These are phyloP conservation scores for Melipona beecheii DNA, from an alignment of 2,888 invertebrate genomes.

Conservation along the genomic window DNA sequence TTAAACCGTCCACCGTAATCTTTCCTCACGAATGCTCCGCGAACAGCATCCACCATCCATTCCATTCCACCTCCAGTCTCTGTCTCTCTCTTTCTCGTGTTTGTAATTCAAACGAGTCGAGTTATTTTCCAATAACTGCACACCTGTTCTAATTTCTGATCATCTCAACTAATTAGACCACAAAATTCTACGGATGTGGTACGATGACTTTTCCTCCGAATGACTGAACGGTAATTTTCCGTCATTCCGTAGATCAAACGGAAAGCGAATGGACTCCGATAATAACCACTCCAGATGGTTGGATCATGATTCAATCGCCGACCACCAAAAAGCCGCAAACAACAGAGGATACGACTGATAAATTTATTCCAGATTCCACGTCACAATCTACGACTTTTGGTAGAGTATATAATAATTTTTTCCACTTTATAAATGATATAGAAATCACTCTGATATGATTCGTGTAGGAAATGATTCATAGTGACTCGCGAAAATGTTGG, in stretches of 20 bases:
- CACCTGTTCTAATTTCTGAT: slow-evolving; percentile 35
- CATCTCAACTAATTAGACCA: too few species aligned
- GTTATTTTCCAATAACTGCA: slow-evolving; percentile 59
- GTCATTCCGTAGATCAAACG: slow-evolving; percentile 80
- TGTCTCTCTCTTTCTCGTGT: slow-evolving; percentile 6
- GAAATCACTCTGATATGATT: neutral
- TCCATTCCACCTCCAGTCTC: slow-evolving; percentile 25
- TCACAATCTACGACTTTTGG: slow-evolving; percentile 70
- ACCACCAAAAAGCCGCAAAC: slow-evolving; percentile 74
- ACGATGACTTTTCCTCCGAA: too few species aligned
- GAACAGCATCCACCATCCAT: slow-evolving; percentile 45
- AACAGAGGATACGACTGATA: slow-evolving; percentile 63
- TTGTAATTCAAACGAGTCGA: slow-evolving; percentile 49
- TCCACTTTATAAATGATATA: neutral
- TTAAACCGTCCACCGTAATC: slow-evolving; percentile 74
- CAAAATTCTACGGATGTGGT: neutral
- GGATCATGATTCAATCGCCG: slow-evolving; percentile 86
- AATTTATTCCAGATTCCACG: slow-evolving; percentile 73
- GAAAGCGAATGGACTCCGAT: slow-evolving; percentile 86
- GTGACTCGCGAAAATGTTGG: neutral
- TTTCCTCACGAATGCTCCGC: slow-evolving; percentile 56
- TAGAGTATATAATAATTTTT: slow-evolving; percentile 44
- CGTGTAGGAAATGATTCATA: neutral
- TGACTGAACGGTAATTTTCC: too few species aligned
- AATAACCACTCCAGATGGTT: slow-evolving; percentile 87